A percentile compares a stretch with the other conserved stretches of the same genome.
Evolutionary conservation across 2,797 vertebrate genomes (phyloP).

Genomic region (Xerus rutilus): DNA sequence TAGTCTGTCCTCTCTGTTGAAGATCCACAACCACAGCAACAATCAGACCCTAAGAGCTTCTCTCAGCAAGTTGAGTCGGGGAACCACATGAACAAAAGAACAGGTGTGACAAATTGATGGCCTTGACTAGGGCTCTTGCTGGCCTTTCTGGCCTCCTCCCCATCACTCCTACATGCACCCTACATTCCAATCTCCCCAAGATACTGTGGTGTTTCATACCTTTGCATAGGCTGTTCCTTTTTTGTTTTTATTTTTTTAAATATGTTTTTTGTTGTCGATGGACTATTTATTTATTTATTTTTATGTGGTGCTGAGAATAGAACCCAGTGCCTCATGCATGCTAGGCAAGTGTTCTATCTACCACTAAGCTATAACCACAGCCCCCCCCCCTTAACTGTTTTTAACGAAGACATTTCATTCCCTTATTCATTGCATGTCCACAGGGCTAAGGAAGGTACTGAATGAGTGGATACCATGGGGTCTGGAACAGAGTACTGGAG

Average conservation of each 20-base stretch:
- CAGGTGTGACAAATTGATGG: neutral
- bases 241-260: too few relatives aligned
- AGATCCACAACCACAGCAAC: neutral
- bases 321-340: too few relatives aligned
- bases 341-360: too few relatives aligned
- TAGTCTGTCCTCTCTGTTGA: neutral
- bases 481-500: neutral
- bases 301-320: too few relatives aligned
- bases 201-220: neutral
- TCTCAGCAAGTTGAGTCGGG: neutral
- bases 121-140: neutral
- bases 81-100: neutral
- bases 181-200: neutral
- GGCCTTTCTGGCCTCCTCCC: neutral
- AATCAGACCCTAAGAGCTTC: conserved; percentile 11
- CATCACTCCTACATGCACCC: too few relatives aligned
- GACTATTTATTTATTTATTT: too few relatives aligned
- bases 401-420: neutral
- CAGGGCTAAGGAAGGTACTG: neutral
- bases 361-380: too few relatives aligned
- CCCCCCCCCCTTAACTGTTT: neutral
- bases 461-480: neutral
- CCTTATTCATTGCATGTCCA: neutral
- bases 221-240: neutral
- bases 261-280: too few relatives aligned